Evolutionary conservation across 2,797 vertebrate genomes (phyloP).

Genomic region (Pagetopsis macropterus): DNA sequence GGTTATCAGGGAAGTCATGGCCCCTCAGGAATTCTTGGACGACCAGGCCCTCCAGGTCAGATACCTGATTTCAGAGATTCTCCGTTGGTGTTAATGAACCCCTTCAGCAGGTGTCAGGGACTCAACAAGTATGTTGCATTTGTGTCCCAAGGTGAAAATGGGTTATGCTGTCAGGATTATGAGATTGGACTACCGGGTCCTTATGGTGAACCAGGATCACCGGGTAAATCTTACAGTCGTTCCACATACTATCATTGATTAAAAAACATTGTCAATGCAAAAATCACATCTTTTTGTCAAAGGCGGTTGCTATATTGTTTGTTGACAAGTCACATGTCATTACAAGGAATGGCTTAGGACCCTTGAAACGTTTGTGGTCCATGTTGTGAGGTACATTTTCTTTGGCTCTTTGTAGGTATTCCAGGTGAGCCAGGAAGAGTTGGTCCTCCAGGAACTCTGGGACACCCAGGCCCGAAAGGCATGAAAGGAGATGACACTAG

Average conservation of each 20-base stretch:
- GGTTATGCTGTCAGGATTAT: constrained; percentile 46
- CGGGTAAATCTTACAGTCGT: constrained; percentile 56
- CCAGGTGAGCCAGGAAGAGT: constrained; percentile 60
- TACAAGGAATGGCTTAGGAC: background rate
- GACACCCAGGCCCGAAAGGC: constrained; percentile 65
- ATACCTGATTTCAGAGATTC: constrained; percentile 16
- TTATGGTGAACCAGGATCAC: constrained; percentile 64
- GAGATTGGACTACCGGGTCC: constrained; percentile 53
- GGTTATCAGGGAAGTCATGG: constrained; percentile 67
- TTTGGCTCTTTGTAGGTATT: constrained; percentile 42
- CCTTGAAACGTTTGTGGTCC: background rate
- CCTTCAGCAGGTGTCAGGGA: background rate
- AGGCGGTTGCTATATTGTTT: background rate
- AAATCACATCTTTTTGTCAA: background rate
- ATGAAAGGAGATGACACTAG: constrained; percentile 62
- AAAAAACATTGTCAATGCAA: background rate
- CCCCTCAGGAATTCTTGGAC: constrained; percentile 58
- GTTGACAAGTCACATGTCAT: background rate
- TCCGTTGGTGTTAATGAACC: background rate
- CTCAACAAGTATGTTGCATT: background rate
- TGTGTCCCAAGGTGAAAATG: constrained; percentile 64
- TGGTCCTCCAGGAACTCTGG: constrained; percentile 40
- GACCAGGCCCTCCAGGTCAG: constrained; percentile 66
- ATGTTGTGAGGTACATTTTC: background rate
- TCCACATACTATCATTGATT: background rate